phyloP scores from a whole-genome alignment of 2,797 vertebrate genomes.

The Chiroxiphia lanceolata region DNA sequence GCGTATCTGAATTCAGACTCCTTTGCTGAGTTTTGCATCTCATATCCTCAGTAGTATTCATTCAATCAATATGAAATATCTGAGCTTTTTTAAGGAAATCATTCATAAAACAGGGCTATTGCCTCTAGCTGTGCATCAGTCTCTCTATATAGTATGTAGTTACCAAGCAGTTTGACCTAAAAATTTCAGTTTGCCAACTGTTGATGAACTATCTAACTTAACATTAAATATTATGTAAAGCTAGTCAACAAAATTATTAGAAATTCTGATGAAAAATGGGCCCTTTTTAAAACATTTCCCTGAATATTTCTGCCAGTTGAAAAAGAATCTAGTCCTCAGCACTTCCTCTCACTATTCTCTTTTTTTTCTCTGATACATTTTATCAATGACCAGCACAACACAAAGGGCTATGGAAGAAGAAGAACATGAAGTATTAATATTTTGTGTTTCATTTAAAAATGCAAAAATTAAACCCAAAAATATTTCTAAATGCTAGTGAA shows the following conservation, averaged over 20 bases:
- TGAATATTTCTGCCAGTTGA: neutral
- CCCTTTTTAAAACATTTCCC: neutral
- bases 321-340: neutral
- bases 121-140: neutral
- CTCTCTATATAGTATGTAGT: neutral
- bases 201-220: neutral
- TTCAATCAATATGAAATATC: slow-evolving; percentile 13
- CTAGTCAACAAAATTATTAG: neutral
- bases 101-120: neutral
- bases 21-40: neutral
- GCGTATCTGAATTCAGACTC: neutral
- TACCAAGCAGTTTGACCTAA: neutral
- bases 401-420: neutral
- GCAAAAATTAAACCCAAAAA: neutral
- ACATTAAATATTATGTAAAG: neutral
- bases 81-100: neutral
- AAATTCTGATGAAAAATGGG: neutral
- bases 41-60: neutral
- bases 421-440: neutral
- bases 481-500: neutral
- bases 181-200: neutral
- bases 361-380: neutral
- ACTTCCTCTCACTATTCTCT: neutral
- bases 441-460: neutral
- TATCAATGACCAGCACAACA: neutral